Evolutionary conservation across 2,113 vertebrate species (phyloP).

Genomic region (Misgurnus anguillicaudatus): DNA sequence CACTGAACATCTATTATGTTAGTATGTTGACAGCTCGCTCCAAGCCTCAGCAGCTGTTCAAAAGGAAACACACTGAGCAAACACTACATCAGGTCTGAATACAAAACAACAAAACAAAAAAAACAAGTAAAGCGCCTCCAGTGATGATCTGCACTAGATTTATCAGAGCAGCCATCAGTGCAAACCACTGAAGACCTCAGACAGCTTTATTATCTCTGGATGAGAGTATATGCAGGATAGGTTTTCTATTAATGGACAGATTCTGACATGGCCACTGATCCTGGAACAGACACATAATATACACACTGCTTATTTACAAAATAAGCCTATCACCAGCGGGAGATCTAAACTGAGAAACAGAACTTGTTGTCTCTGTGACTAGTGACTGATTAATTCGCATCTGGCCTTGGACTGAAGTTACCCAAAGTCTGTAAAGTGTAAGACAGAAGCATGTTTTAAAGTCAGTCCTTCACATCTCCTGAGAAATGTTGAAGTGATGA

Average conservation of each 20-base stretch:
- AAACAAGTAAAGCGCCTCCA: conserved; percentile 3
- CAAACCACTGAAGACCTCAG: conserved; percentile 17
- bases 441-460: conserved; percentile 36
- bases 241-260: conserved; percentile 32
- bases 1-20: conserved; percentile 12
- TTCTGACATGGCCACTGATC: conserved; percentile 41
- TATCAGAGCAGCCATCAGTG: background rate
- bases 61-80: conserved; percentile 28
- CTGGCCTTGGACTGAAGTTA: no score
- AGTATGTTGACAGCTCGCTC: conserved; percentile 28
- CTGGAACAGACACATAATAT: conserved; percentile 6
- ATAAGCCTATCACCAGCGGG: no score
- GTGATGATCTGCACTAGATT: conserved; percentile 21
- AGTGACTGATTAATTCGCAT: no score
- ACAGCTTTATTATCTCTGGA: conserved; percentile 4
- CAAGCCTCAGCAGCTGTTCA: conserved; percentile 36
- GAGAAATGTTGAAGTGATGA: conserved; percentile 57
- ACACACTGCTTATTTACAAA: background rate
- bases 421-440: no score
- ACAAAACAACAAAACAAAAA: background rate
- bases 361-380: no score
- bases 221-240: background rate
- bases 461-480: conserved; percentile 61
- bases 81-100: conserved; percentile 13
- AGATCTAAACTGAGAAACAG: no score